Conservation (phyloP, 2,797 vertebrate genomes). For the Meda fulgida region DNA sequence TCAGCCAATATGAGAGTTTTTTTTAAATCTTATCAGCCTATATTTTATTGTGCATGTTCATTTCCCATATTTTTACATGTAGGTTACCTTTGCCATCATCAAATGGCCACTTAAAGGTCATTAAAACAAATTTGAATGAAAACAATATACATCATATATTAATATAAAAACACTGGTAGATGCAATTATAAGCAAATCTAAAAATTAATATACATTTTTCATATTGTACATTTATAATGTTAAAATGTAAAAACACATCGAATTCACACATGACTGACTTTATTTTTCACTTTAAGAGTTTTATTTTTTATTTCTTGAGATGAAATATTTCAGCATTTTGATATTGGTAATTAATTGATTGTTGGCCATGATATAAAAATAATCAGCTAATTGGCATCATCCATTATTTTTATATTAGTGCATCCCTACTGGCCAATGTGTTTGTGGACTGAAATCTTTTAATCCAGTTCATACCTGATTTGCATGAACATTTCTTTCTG, state of each 20-base stretch:
- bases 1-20: background rate
- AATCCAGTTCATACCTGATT: background rate
- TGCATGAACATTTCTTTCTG: background rate
- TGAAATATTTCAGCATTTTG: background rate
- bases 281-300: background rate
- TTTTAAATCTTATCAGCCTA: background rate
- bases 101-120: no score
- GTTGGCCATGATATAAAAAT: background rate
- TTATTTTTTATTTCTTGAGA: background rate
- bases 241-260: background rate
- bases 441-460: background rate
- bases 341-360: background rate
- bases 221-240: background rate
- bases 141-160: no score
- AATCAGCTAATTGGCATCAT: background rate
- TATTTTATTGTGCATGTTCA: background rate
- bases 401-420: background rate
- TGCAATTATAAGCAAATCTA: background rate
- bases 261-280: background rate
- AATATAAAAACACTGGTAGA: no score
- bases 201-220: background rate
- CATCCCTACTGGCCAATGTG: background rate
- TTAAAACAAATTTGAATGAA: no score
- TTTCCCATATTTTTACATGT: background rate
- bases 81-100: background rate